Base-by-base conservation (phyloP, 1,140 invertebrate species). In the Scylla paramamosain region DNA sequence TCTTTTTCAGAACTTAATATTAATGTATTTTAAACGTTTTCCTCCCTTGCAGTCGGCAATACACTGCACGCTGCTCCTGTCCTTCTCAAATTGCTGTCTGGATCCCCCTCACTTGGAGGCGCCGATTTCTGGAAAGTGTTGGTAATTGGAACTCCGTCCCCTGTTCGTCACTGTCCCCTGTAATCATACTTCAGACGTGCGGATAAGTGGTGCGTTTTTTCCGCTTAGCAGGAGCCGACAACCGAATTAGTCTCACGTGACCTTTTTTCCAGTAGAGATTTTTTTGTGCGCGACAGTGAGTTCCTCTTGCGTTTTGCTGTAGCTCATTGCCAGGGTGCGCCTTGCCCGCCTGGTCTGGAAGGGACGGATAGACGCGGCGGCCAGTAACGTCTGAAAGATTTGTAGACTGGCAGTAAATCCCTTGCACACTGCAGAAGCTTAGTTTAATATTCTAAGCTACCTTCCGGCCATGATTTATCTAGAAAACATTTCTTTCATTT, bases 161-260 rank as follows among this genome's bases (percentile, higher is more conserved):
- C 67, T 20, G 67, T 77, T 77, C 25, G 16, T 77, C 67, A 77
- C 20, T 7, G 16, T 77, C 67, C 67, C 67, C 25, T 77, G 25
- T 77, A 77, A 77, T 77, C 67, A 77, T 77, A 59, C 25, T 77
- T 77, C 67, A n/a, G 67, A 77, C 67, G 67, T 77, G 67, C 16
- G 8, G 67, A 77, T 77, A 77, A 77, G 67, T 77, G 67, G 67
- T 20, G 67, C 67, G 67, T 77, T 77, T 77, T 25, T 77, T 77
- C 67, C 67, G 0, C 67, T 77, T 77, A 77, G 67, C 67, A 77
- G 67, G 67, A 77, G 67, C 67, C 67, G 67, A 77, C 67, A 77
- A 20, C 67, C 67, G 67, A 77, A 77, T 77, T 77, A 77, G 67
- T 77, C 67, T 77, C 67, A 77, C 67, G 67, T 77, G 67, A 77